These are phyloP conservation scores for Presbytis comata DNA, from an alignment of 2,797 vertebrate genomes.

Conservation along the genomic window DNA sequence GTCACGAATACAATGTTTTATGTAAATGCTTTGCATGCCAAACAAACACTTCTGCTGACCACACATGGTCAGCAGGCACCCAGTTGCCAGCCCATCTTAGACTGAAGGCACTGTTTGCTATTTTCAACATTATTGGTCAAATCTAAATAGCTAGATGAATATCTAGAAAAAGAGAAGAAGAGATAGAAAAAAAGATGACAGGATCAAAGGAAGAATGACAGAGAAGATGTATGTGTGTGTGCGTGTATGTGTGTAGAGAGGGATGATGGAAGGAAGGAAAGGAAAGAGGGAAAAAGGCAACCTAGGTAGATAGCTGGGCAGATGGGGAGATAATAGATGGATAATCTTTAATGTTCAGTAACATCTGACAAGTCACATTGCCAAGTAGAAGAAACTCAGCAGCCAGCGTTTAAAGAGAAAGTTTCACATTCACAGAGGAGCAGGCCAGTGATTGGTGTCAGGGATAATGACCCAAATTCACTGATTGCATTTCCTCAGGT, in stretches of 20 bases:
- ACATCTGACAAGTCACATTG: background rate
- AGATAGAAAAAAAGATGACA: too few species aligned
- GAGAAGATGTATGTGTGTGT: background rate
- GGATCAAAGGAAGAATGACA: background rate
- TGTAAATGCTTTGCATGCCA: background rate
- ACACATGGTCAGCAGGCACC: background rate
- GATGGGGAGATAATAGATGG: background rate
- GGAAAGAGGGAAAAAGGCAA: too few species aligned
- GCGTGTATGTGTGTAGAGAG: too few species aligned
- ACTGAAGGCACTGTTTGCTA: background rate
- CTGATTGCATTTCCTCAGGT: background rate
- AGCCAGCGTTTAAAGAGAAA: background rate
- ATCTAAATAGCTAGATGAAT: background rate
- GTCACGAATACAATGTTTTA: background rate
- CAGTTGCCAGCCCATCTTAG: background rate
- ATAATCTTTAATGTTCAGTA: too few species aligned
- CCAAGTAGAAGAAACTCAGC: background rate
- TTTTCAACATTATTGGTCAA: background rate
- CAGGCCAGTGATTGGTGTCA: background rate
- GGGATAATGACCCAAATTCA: background rate
- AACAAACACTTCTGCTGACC: background rate
- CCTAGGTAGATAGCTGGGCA: background rate
- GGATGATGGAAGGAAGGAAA: too few species aligned
- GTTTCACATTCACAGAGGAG: background rate
- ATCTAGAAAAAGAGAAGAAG: background rate